A percentile compares a stretch with the other conserved stretches of the same genome.
phyloP scores from a whole-genome alignment of 2,888 invertebrate genomes.

The Metacarcinus magister region DNA sequence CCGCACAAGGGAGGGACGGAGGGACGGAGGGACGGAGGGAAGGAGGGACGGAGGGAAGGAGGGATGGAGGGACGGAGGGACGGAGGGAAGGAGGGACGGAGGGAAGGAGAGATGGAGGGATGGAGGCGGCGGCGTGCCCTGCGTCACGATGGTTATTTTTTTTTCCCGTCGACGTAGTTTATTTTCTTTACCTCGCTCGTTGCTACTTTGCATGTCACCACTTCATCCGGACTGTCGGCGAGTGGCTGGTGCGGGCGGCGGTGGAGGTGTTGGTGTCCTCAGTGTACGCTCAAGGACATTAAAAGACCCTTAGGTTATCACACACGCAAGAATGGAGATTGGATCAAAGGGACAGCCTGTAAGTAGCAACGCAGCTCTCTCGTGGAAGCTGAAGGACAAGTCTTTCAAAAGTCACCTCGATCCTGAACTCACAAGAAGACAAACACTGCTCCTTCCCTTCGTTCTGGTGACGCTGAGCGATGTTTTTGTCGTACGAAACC shows the following conservation, averaged over 20 bases:
- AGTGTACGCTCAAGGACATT: not conserved
- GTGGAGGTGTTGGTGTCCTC: not conserved
- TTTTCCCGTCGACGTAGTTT: not conserved
- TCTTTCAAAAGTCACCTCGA: not conserved
- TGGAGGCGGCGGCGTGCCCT: not conserved
- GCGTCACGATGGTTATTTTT: constrained; percentile 1
- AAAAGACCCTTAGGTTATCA: not conserved
- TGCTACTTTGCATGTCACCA: constrained; percentile 43
- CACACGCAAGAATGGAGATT: not conserved
- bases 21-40: not conserved
- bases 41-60: not conserved
- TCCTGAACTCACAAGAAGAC: not conserved
- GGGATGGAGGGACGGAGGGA: not conserved
- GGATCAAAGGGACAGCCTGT: not conserved
- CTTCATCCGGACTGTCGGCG: not conserved
- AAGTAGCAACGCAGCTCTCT: not conserved
- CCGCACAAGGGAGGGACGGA: not conserved
- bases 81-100: too few species aligned
- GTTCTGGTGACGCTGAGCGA: not conserved
- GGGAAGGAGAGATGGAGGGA: not conserved
- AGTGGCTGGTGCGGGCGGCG: not conserved
- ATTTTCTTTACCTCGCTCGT: constrained; percentile 9
- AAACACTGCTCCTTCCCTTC: not conserved
- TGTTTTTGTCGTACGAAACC: not conserved
- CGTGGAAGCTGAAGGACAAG: not conserved